These are phyloP conservation scores for Benitochromis conjunctus DNA, from an alignment of 2,113 vertebrate genomes.

Conservation along the genomic window DNA sequence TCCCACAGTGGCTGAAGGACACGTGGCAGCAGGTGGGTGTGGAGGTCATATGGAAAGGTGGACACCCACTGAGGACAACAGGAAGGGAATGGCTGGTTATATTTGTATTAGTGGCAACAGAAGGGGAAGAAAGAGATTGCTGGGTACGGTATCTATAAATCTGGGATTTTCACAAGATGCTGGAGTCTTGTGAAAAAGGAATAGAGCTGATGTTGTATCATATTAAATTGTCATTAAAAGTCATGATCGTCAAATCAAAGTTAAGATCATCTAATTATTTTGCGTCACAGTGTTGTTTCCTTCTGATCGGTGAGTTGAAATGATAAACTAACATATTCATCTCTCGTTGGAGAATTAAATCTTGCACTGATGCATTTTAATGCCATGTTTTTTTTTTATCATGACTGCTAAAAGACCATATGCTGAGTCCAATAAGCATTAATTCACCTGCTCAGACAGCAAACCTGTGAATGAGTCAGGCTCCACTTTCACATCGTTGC, in stretches of 20 bases:
- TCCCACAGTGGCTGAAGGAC: neutral
- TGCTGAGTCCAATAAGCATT: neutral
- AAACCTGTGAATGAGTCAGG: neutral
- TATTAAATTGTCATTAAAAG: neutral
- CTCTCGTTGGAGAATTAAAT: neutral
- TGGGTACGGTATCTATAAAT: rapidly evolving
- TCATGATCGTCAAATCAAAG: rapidly evolving
- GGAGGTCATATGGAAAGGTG: neutral
- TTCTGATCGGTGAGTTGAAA: neutral
- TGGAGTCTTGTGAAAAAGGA: neutral
- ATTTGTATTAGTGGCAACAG: neutral
- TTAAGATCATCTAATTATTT: neutral
- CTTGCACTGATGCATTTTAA: neutral
- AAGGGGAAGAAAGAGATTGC: neutral
- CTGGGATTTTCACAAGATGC: neutral
- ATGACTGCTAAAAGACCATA: neutral
- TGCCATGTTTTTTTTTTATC: neutral
- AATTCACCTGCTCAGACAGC: neutral
- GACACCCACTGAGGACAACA: neutral
- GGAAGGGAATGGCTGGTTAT: neutral
- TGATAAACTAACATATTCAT: neutral
- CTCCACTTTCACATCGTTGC: neutral
- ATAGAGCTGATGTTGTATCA: neutral
- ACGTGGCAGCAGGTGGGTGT: neutral
- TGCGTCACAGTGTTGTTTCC: neutral